Evolutionary conservation across 2,888 invertebrate genomes (phyloP), one percentile per base, ranked within the genome.

Genomic region (Sphaerophoria rueppellii): DNA sequence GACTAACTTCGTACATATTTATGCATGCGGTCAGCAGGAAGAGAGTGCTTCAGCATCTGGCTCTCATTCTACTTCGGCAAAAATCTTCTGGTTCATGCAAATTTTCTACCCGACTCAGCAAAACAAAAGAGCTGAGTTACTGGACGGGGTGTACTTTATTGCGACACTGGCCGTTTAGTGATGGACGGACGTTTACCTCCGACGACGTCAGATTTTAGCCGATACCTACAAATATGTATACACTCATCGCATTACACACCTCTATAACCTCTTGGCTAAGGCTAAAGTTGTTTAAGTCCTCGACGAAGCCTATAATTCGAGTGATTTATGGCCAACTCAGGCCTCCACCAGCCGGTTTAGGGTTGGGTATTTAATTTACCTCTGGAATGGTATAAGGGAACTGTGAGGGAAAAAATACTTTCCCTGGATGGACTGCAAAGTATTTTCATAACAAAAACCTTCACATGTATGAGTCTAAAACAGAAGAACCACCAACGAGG

Each of bases 251-350:
- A 9, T 6, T 9, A 54, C 6, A 40, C 37, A 54, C 9, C 9
- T 9, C 40, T 43, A 14, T 37, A 43, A 54, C 74, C 71, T 52
- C 46, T 57, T 61, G 67, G 70, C 35, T 69, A 9, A 69, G 50
- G 37, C 63, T 48, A 58, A 83, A 80, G 76, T 81, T 76, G 63
- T 76, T 73, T 54, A 81, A 85, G 76, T 73, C 81, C 81, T 60
- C 81, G 85, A 77, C 81, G 85, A 85, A 81, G 85, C 85, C 85
- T 85, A 85, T 85, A 85, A 85, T 85, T 85, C 81, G 72, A 77
- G 81, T 85, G 85, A 85, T 85, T 81, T 85, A 85, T 85, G 81
- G 24, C 76, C 70, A 85, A 48, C 74, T 52, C 46, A 16, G 52
- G 34, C 40, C 48, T 57, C 37, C 32, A 5, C 16, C 16, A 24